phyloP scores from a whole-genome alignment of 1,140 invertebrate species.

The Harpegnathos saltator region DNA sequence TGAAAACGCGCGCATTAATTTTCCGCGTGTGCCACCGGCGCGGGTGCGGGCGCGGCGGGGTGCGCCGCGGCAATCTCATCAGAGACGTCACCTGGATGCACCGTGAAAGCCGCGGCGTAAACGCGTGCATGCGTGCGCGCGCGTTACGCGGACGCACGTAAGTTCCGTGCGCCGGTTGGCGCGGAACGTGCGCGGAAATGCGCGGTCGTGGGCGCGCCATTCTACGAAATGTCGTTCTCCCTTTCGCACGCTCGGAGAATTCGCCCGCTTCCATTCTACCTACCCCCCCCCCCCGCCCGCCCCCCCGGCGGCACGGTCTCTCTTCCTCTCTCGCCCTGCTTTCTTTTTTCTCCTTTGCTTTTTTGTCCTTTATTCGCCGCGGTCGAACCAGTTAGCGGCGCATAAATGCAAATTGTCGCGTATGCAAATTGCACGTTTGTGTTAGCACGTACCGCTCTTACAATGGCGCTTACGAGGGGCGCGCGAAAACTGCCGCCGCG shows the following conservation, averaged over 20 bases:
- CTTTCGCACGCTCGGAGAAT: slow-evolving; percentile 33
- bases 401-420: slow-evolving; percentile 68
- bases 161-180: slow-evolving; percentile 2
- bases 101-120: slow-evolving; percentile 17
- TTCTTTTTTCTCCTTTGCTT: neutral
- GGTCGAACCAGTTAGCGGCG: slow-evolving; percentile 48
- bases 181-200: slow-evolving; percentile 1
- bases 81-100: slow-evolving; percentile 39
- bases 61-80: slow-evolving; percentile 52
- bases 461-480: slow-evolving; percentile 28
- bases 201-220: neutral
- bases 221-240: slow-evolving; percentile 51
- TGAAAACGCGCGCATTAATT: slow-evolving; percentile 48
- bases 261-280: slow-evolving; percentile 7
- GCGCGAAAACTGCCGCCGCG: neutral
- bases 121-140: slow-evolving; percentile 9
- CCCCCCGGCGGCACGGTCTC: neutral
- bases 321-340: neutral
- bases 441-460: slow-evolving; percentile 43
- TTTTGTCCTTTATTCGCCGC: slow-evolving; percentile 38
- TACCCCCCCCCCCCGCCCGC: neutral
- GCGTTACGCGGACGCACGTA: slow-evolving; percentile 10
- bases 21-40: slow-evolving; percentile 42
- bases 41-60: too few species aligned
- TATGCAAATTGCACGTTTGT: slow-evolving; percentile 64